A percentile compares a stretch with the other conserved stretches of the same genome.
Conservation (phyloP, 2,888 invertebrate genomes). For the Ferdinandea cuprea region DNA sequence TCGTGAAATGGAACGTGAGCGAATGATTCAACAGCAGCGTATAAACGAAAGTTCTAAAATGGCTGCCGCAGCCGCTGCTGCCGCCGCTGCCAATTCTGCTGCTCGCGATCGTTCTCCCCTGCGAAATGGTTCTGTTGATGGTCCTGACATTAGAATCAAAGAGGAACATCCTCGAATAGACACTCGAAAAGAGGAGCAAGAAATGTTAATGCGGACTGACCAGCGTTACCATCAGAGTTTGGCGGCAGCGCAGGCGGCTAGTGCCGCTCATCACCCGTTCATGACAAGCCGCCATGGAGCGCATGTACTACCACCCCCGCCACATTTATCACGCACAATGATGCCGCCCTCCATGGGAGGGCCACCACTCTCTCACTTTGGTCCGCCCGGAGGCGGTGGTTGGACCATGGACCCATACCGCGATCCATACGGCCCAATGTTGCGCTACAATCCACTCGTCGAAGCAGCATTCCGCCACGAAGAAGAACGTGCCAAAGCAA, state of each 20-base stretch:
- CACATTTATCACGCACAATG: constrained; percentile 84
- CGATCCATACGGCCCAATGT: constrained; percentile 86
- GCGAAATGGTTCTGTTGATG: constrained; percentile 84
- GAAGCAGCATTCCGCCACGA: constrained; percentile 91
- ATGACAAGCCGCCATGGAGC: constrained; percentile 84
- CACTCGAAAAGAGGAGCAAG: constrained; percentile 82
- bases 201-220: constrained; percentile 84
- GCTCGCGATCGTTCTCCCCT: constrained; percentile 89
- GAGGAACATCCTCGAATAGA: constrained; percentile 84
- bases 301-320: constrained; percentile 84
- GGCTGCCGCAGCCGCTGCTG: constrained; percentile 81
- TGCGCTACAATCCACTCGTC: constrained; percentile 91
- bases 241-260: constrained; percentile 83
- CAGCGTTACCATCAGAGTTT: constrained; percentile 84
- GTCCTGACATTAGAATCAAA: constrained; percentile 73
- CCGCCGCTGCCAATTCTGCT: constrained; percentile 77
- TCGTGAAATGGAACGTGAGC: constrained; percentile 86
- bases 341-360: constrained; percentile 84
- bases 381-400: constrained; percentile 84
- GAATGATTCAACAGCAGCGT: constrained; percentile 86
- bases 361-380: constrained; percentile 85
- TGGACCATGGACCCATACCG: constrained; percentile 88
- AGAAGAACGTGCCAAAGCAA: constrained; percentile 91
- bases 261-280: constrained; percentile 83
- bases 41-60: constrained; percentile 84